Evolutionary conservation across 2,797 vertebrate species (phyloP), one percentile per base, ranked within the genome.

Genomic region (Botia almorhae): DNA sequence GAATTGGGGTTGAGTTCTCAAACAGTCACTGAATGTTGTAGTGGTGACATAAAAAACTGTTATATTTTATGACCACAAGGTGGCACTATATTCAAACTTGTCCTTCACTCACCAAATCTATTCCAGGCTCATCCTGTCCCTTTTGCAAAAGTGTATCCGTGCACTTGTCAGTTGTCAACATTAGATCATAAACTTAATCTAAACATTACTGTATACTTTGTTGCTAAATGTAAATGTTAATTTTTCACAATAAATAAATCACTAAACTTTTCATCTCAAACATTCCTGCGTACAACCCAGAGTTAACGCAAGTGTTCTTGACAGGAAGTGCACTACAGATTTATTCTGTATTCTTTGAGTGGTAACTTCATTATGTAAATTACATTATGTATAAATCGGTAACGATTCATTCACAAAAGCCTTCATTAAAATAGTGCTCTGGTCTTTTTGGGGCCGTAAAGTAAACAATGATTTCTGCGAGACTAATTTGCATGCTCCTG

Each of bases 121-220:
- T 33, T 21, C 55, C 55, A 50, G 55, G 12, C 13, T 58, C 16
- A n/a, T 17, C 12, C 14, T 48, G 19, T 17, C 68, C 23, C 63
- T 56, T 58, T 17, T 63, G n/a, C 26, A 78, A 53, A 78, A 51
- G 29, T 71, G 14, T 6, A 11, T 53, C 23, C 39, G 68, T 71
- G 68, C 76, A 78, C 76, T 72, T 79, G 77, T 71, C 77, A 55
- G 14, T 43, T 23, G 36, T 71, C 33, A 55, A 46, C 53, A 33
- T 2, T 6, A 50, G 29, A 7, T 14, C 8, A 64, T 26, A 72
- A 65, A 63, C 69, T 29, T 64, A 19, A 3, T 16, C 58, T 53
- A 4, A 69, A 63, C 67, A 43, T 21, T 7, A 46, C 6, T 19
- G 17, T 23, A 60, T 16, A n/a, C 16, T 21, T 11, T 50, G 12